Percentiles rank a stretch among this genome's conserved stretches.
phyloP scores from a whole-genome alignment of 2,113 vertebrate species.

The Myxocyprinus asiaticus region DNA sequence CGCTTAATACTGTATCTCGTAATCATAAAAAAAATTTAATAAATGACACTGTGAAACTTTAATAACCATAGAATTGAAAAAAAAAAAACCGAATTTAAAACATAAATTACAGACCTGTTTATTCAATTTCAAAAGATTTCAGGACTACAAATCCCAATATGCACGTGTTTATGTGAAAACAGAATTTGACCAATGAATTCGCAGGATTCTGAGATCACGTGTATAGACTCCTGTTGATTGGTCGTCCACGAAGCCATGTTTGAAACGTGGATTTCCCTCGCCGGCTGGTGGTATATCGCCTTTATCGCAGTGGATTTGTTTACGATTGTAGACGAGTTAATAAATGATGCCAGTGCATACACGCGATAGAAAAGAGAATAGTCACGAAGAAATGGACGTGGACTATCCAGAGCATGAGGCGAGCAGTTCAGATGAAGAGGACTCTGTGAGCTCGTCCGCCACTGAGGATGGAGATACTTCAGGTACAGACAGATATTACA shows the following conservation, averaged over 20 bases:
- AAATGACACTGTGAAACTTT: no score
- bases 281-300: neutral
- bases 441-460: slow-evolving; percentile 90
- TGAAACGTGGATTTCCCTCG: slow-evolving; percentile 15
- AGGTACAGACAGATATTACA: slow-evolving; percentile 68
- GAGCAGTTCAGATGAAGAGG: slow-evolving; percentile 92
- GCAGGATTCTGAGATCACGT: neutral
- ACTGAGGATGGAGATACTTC: slow-evolving; percentile 96
- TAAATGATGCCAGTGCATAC: neutral
- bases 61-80: no score
- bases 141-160: slow-evolving; percentile 3
- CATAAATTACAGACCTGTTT: no score
- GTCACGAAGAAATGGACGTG: slow-evolving; percentile 95
- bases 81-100: no score
- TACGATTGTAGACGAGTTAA: neutral
- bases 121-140: no score
- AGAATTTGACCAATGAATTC: slow-evolving; percentile 3
- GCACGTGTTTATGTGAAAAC: neutral
- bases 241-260: slow-evolving; percentile 12
- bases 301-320: slow-evolving; percentile 1
- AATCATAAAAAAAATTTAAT: no score
- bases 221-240: neutral
- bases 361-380: slow-evolving; percentile 33
- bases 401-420: slow-evolving; percentile 93
- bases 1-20: no score